Conservation (phyloP, 2,888 invertebrate species). For the Nysson spinosus region DNA sequence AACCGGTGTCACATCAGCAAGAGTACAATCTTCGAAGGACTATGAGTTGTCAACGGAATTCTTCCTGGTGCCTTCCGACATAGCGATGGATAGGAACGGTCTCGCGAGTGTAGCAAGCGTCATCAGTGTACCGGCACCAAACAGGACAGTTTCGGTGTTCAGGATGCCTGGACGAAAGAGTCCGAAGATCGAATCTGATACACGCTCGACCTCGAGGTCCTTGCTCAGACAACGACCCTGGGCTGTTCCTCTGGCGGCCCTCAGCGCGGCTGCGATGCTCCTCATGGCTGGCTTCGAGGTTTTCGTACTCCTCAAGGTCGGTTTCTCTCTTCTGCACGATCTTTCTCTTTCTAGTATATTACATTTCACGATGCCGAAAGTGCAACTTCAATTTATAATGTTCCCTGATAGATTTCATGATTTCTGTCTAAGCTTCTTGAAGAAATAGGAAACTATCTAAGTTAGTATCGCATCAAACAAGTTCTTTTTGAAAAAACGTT, state of each 20-base stretch:
- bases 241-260: constrained; percentile 92
- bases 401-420: too few relatives aligned
- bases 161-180: constrained; percentile 58
- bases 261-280: constrained; percentile 90
- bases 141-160: constrained; percentile 71
- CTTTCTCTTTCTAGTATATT: too few relatives aligned
- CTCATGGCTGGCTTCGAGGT: constrained; percentile 92
- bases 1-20: constrained; percentile 66
- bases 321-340: constrained; percentile 26
- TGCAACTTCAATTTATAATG: too few relatives aligned
- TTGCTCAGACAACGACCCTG: constrained; percentile 87
- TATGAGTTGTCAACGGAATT: constrained; percentile 90
- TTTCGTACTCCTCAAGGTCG: constrained; percentile 87
- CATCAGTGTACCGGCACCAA: constrained; percentile 73
- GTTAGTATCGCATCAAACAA: too few relatives aligned
- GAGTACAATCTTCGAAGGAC: constrained; percentile 67
- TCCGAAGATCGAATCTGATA: constrained; percentile 48
- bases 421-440: too few relatives aligned
- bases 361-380: too few relatives aligned
- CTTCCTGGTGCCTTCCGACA: constrained; percentile 85
- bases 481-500: too few relatives aligned
- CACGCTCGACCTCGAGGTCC: constrained; percentile 67
- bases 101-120: constrained; percentile 69
- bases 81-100: constrained; percentile 73
- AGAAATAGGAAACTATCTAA: too few relatives aligned